phyloP scores from a whole-genome alignment of 2,888 invertebrate species.

The Anarsia innoxiella region DNA sequence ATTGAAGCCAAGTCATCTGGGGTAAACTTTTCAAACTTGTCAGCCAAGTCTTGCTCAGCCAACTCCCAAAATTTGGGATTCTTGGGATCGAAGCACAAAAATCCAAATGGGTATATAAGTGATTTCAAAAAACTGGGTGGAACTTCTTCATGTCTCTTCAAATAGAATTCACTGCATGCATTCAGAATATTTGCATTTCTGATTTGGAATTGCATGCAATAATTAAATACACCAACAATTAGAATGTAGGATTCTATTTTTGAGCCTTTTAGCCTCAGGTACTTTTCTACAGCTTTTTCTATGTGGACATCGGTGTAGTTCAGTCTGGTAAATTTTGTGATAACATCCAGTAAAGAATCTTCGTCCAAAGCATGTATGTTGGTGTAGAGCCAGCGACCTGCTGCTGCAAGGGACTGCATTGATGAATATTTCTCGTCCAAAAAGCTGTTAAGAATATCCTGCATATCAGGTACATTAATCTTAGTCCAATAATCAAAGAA shows the following conservation, averaged over 20 bases:
- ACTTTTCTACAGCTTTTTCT: constrained; percentile 76
- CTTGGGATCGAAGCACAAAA: constrained; percentile 74
- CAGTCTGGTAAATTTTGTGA: constrained; percentile 70
- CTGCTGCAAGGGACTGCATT: constrained; percentile 51
- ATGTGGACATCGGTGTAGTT: constrained; percentile 73
- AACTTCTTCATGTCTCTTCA: constrained; percentile 55
- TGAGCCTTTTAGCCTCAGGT: constrained; percentile 70
- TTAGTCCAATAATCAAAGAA: constrained; percentile 73
- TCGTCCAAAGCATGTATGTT: constrained; percentile 78
- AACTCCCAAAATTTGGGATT: constrained; percentile 71
- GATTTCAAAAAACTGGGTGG: constrained; percentile 71
- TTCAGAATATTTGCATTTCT: constrained; percentile 74
- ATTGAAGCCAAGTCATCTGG: constrained; percentile 76
- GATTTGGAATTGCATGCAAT: constrained; percentile 75
- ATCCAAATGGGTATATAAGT: constrained; percentile 77
- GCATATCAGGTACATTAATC: constrained; percentile 59
- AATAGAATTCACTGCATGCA: constrained; percentile 74
- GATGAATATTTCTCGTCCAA: constrained; percentile 51
- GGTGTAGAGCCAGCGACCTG: constrained; percentile 74
- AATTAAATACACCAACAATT: constrained; percentile 77
- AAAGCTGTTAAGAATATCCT: constrained; percentile 62
- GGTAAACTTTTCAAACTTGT: constrained; percentile 74
- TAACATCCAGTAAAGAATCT: constrained; percentile 68
- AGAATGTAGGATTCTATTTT: constrained; percentile 69
- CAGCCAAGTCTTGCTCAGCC: constrained; percentile 68